Evolutionary conservation across 2,113 vertebrate species (phyloP).

Genomic region (Chionodraco myersi): DNA sequence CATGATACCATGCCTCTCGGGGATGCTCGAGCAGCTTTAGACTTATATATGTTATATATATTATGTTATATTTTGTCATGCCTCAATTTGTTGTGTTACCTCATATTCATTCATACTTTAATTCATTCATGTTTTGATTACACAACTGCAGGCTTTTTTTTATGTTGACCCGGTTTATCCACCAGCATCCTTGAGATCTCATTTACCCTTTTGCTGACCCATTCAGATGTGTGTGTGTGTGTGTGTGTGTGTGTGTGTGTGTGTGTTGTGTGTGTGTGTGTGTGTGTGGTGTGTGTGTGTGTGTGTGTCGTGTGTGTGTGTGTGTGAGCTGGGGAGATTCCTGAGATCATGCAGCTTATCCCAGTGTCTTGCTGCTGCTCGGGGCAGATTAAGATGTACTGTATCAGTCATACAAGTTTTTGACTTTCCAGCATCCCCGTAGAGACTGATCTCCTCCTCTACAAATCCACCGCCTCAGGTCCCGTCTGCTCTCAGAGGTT

Average conservation of each 20-base stretch:
- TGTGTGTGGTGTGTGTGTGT: constrained; percentile 17
- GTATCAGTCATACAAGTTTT: constrained; percentile 19
- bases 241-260: constrained; percentile 12
- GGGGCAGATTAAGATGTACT: constrained; percentile 41
- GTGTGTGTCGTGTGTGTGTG: constrained; percentile 13
- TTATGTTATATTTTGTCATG: background rate
- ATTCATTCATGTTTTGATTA: constrained; percentile 1
- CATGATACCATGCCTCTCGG: background rate
- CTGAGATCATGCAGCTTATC: constrained; percentile 44
- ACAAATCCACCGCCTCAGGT: constrained; percentile 31
- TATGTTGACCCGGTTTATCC: constrained; percentile 18
- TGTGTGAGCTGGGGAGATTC: constrained; percentile 46
- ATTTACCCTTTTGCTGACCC: background rate
- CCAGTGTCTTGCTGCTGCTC: constrained; percentile 5
- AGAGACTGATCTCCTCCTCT: constrained; percentile 16
- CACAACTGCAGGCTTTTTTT: background rate
- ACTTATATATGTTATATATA: background rate
- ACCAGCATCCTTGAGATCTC: constrained; percentile 7
- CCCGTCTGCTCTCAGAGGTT: constrained; percentile 11
- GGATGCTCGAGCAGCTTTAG: background rate
- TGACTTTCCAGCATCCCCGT: constrained; percentile 17
- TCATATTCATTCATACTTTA: constrained; percentile 14
- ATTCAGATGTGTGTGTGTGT: background rate
- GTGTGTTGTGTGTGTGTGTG: constrained; percentile 8
- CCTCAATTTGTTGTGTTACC: background rate